Base-by-base conservation (phyloP, 1,140 invertebrate species). In the Aphis craccivora region DNA sequence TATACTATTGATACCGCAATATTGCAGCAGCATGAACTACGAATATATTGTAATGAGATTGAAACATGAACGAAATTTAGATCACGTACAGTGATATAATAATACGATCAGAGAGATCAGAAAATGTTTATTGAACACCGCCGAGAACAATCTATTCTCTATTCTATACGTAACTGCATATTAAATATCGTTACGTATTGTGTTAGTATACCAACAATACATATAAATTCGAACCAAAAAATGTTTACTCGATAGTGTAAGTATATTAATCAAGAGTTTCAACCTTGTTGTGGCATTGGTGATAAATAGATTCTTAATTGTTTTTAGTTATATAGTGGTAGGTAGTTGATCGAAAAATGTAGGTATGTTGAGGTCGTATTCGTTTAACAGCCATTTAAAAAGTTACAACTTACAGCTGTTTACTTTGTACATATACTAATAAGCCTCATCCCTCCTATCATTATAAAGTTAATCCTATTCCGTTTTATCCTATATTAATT, bases 351-450 rank as follows among this genome's bases (percentile, higher is more conserved):
- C n/a, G 60, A 76, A n/a, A 76, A 60, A 83, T 40, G 76, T 22
- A 22, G 20, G 76, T 51, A 51, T 51, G 48, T 51, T 14, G 48
- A 2, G 48, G 48, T 81, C 35, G 76, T 81, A n/a, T 81, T 37
- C n/a, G 37, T 37, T 83, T 83, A 83, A 22, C 37, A 22, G 22
- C 81, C 35, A 35, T 83, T 83, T n/a, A 76, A 76, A 76, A 76
- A 76, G 60, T 76, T 76, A n/a, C n/a, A n/a, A 30, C 60, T 76
- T 76, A n/a, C n/a, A n/a, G 60, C 60, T 76, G 60, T 76, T 76
- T n/a, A n/a, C 4, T 76, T 76, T 76, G 5, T n/a, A 76, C 30
- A 67, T n/a, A 76, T 18, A 76, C 60, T 18, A n/a, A 60, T 30
- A n/a, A n/a, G 60, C 60, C 0, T 76, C 30, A n/a, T 76, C 60